Evolutionary conservation across 2,888 invertebrate species (phyloP), one percentile per base, ranked within the genome.

Genomic region (Tenthredo livida): DNA sequence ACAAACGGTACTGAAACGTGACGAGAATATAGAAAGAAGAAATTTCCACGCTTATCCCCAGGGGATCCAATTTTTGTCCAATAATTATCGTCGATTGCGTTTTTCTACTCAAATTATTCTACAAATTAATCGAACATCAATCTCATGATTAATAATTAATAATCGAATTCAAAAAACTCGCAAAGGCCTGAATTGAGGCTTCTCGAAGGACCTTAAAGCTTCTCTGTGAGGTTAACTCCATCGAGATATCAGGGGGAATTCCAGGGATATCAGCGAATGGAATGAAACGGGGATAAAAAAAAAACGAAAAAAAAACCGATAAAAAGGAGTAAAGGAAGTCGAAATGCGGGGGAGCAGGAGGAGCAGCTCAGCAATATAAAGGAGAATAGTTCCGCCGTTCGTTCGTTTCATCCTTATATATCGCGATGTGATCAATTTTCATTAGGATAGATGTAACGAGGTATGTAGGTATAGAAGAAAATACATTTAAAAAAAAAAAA

Each of bases 171-270:
- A 7, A 72, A 47, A 54, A n/a, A 43, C 43, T 50, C 50, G 17
- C 0, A 0, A 25, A 4, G 15, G 15, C 61, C 58, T 43, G n/a
- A 75, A n/a, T n/a, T n/a, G 54, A 67, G 84, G 85, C 77, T 85
- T 37, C 47, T 85, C 82, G 61, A 70, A 84, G 75, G 75, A 72
- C 84, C 70, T 61, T 43, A 47, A n/a, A n/a, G 12, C 21, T 25
- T 9, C 10, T 25, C 61, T 61, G n/a, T 54, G 3, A 12, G 21
- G 21, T 43, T 50, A 33, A 77, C 75, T 77, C 75, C 75, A 17
- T 54, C 21, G 50, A 33, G 75, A 77, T 77, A 77, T 77, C 50
- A 54, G 47, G 1, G 25, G 7, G 12, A 50, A 75, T 50, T 50
- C 75, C 75, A n/a, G 10, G 50, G 50, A 75, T 75, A 50, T 29